A percentile compares a stretch with the other conserved stretches of the same genome.
These are phyloP conservation scores for Corythaixoides concolor DNA, from an alignment of 2,113 vertebrate species.

Conservation along the genomic window DNA sequence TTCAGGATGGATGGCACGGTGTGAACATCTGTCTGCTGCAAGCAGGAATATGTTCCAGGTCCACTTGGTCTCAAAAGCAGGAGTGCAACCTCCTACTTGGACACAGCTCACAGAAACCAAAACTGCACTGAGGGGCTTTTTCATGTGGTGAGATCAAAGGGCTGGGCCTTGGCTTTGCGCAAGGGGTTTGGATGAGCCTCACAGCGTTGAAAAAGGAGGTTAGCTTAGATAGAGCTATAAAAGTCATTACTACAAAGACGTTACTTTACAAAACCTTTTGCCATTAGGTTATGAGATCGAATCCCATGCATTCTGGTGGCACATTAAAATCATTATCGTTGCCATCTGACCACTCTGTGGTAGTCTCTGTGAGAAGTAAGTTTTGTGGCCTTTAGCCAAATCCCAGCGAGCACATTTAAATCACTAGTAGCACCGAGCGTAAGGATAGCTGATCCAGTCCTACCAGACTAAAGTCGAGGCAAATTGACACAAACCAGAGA, in stretches of 20 bases:
- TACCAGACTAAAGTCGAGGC: background rate
- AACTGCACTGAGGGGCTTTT: background rate
- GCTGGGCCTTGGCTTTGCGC: background rate
- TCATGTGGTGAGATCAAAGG: constrained; percentile 5
- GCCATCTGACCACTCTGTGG: background rate
- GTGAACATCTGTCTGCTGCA: constrained; percentile 57
- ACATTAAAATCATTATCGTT: background rate
- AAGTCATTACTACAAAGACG: background rate
- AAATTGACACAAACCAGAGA: background rate
- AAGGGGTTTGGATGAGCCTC: background rate
- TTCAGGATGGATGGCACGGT: constrained; percentile 3
- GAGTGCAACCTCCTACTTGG: constrained; percentile 2
- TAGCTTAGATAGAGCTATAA: background rate
- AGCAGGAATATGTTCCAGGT: constrained; percentile 47
- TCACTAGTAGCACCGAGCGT: background rate
- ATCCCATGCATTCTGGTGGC: background rate
- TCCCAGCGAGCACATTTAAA: background rate
- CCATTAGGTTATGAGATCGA: background rate
- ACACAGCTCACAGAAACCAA: constrained; percentile 22
- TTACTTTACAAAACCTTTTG: constrained; percentile 1
- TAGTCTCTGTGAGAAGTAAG: background rate
- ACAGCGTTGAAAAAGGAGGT: background rate
- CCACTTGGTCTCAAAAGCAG: constrained; percentile 19
- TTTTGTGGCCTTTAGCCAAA: background rate
- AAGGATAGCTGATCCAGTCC: background rate